phyloP scores from a whole-genome alignment of 2,113 vertebrate species.

The Indicator indicator region DNA sequence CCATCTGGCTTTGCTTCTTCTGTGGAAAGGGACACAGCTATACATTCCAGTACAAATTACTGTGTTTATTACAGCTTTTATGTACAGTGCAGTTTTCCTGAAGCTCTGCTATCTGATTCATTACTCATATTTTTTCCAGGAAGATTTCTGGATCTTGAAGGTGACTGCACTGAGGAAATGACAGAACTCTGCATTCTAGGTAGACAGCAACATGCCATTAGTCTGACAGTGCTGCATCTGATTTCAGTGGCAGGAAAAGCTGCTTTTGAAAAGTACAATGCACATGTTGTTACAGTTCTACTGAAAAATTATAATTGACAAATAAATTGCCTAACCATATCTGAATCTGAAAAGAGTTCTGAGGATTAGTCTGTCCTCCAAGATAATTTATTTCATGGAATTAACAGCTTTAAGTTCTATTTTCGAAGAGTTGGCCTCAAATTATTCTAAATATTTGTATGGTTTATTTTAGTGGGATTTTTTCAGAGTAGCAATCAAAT shows the following conservation, averaged over 20 bases:
- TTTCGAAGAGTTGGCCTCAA: not conserved
- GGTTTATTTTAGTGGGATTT: not conserved
- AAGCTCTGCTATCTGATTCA: not conserved
- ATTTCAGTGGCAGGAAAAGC: not conserved
- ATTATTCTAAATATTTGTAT: not conserved
- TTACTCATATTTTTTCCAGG: not conserved
- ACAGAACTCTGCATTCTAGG: not conserved
- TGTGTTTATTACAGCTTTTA: not conserved
- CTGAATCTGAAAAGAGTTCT: not conserved
- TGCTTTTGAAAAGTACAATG: not conserved
- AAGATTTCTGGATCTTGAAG: not conserved
- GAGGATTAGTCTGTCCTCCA: not conserved
- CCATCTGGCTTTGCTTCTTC: slow-evolving; percentile 25
- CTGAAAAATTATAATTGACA: not conserved
- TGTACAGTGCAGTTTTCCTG: not conserved
- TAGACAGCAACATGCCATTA: not conserved
- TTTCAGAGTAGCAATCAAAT: not conserved
- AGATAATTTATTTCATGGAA: not conserved
- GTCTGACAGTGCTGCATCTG: not conserved
- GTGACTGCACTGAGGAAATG: not conserved
- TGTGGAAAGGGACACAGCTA: not conserved
- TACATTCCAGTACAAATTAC: not conserved
- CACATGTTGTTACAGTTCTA: fast-evolving
- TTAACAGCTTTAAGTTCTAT: not conserved
- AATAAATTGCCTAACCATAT: not conserved